phyloP scores from a whole-genome alignment of 1,140 invertebrate genomes.

The Apis florea region DNA sequence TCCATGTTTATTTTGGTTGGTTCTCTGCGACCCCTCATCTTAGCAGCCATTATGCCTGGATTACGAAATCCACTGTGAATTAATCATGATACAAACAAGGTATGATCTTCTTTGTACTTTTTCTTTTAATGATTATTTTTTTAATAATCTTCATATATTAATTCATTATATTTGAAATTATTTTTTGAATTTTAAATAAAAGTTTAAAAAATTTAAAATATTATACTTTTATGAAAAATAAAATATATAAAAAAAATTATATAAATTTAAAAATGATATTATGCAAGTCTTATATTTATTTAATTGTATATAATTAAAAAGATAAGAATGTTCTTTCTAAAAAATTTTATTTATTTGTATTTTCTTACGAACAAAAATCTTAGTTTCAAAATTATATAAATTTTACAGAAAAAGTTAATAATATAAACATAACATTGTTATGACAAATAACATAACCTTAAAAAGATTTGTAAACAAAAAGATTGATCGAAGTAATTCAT shows the following conservation, averaged over 20 bases:
- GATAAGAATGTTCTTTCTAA: not conserved
- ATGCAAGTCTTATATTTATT: not conserved
- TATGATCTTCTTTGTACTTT: slow-evolving; percentile 28
- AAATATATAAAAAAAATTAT: not conserved
- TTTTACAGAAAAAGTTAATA: slow-evolving; percentile 6
- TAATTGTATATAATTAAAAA: not conserved
- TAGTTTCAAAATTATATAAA: not conserved
- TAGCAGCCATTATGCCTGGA: slow-evolving; percentile 72
- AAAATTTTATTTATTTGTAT: slow-evolving; percentile 6
- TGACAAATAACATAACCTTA: slow-evolving; percentile 29
- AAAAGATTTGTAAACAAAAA: slow-evolving; percentile 29
- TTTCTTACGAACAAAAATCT: not conserved
- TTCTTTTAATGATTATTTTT: not conserved
- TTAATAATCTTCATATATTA: not conserved
- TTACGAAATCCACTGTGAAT: slow-evolving; percentile 39
- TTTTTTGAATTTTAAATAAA: not conserved
- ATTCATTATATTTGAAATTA: not conserved
- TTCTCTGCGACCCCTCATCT: slow-evolving; percentile 82
- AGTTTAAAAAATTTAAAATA: not conserved
- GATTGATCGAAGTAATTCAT: not conserved
- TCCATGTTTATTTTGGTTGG: slow-evolving; percentile 84
- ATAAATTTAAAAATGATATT: not conserved
- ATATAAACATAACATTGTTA: slow-evolving; percentile 14
- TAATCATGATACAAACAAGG: slow-evolving; percentile 43
- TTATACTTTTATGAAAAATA: not conserved